phyloP scores from a whole-genome alignment of 2,113 vertebrate genomes.

The Pseudorhombus dupliciocellatus region DNA sequence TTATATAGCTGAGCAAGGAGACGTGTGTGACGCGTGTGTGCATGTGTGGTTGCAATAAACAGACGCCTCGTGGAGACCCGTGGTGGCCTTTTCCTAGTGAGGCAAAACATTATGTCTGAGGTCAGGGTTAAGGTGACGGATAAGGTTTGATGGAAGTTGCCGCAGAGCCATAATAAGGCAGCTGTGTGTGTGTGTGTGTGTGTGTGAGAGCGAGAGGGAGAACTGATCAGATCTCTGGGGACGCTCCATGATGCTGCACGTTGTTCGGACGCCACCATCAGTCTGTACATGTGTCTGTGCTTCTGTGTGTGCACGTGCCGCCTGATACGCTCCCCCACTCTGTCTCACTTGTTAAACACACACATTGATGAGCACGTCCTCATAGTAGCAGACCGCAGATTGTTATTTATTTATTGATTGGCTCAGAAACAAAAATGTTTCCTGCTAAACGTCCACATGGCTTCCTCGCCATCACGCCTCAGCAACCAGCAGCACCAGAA shows the following conservation, averaged over 20 bases:
- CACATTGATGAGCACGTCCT: slow-evolving; percentile 41
- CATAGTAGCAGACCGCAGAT: slow-evolving; percentile 56
- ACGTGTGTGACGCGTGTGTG: slow-evolving; percentile 24
- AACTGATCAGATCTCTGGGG: no score
- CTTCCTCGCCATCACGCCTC: slow-evolving; percentile 36
- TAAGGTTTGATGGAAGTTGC: no score
- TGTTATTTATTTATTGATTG: slow-evolving; percentile 48
- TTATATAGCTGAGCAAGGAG: slow-evolving; percentile 21
- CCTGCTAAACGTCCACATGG: slow-evolving; percentile 55
- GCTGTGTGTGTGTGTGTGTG: no score
- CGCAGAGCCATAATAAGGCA: no score
- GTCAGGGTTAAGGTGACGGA: no score
- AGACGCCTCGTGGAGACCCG: not conserved
- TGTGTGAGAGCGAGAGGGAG: not conserved
- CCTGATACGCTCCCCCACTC: slow-evolving; percentile 64
- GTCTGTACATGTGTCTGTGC: no score
- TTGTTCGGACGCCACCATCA: slow-evolving; percentile 24
- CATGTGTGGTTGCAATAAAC: not conserved
- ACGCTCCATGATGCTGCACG: slow-evolving; percentile 17
- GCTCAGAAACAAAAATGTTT: slow-evolving; percentile 42
- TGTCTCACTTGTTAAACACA: slow-evolving; percentile 45
- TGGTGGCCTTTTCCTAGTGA: not conserved
- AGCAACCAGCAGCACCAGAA: slow-evolving; percentile 48
- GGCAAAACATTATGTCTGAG: no score
- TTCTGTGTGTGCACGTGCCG: slow-evolving; percentile 4